Evolutionary conservation across 2,113 vertebrate genomes (phyloP).

Genomic region (Channa argus): DNA sequence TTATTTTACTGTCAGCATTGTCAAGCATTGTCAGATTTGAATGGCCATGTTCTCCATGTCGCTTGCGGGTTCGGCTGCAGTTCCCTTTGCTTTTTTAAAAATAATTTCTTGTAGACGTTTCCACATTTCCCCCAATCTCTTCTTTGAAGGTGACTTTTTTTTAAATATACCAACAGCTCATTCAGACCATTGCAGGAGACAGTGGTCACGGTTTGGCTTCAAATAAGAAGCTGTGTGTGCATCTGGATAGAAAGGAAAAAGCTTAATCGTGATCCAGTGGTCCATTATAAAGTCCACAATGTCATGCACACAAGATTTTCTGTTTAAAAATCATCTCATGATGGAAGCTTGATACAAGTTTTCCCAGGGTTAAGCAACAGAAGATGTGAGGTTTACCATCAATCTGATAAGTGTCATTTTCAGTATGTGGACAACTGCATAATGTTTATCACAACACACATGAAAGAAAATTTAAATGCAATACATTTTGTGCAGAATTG

Average conservation of each 20-base stretch:
- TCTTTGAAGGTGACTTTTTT: constrained; percentile 60
- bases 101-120: constrained; percentile 48
- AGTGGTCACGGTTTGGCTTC: constrained; percentile 69
- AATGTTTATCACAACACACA: constrained; percentile 16
- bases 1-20: too few species aligned
- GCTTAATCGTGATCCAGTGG: constrained; percentile 55
- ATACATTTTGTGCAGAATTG: neutral
- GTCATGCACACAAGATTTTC: constrained; percentile 52
- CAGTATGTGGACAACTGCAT: constrained; percentile 44
- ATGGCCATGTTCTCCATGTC: constrained; percentile 50
- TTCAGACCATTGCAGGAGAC: constrained; percentile 58
- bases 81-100: constrained; percentile 31
- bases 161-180: constrained; percentile 39
- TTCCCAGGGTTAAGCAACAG: constrained; percentile 48
- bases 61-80: constrained; percentile 76
- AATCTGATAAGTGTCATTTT: constrained; percentile 52
- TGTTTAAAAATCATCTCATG: constrained; percentile 55
- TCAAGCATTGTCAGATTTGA: constrained; percentile 51
- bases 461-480: neutral
- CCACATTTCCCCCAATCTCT: constrained; percentile 36
- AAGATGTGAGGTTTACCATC: constrained; percentile 60
- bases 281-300: constrained; percentile 52
- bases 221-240: constrained; percentile 35
- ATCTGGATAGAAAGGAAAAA: constrained; percentile 37
- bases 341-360: constrained; percentile 50